Evolutionary conservation across 2,888 invertebrate species (phyloP), one percentile per base, ranked within the genome.

Genomic region (Podotricha telesiphe): DNA sequence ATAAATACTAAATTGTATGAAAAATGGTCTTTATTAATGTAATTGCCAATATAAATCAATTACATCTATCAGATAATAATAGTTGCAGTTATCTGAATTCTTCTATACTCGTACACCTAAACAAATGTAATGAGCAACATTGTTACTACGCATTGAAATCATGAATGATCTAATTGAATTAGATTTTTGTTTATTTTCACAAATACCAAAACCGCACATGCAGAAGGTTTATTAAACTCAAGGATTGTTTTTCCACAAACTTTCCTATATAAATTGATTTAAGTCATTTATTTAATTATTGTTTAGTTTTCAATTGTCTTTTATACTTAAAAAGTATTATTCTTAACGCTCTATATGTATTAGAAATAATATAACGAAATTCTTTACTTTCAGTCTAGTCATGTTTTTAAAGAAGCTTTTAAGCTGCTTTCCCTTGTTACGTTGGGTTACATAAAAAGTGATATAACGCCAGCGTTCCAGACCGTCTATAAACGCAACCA

Each of bases 161-260:
- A 22, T 62, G 69, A 69, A 50, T 56, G 42, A 19, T 66, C 58
- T 66, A 59, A 17, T 11, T 20, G 15, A 59, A 17, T 11, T 20
- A 11, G 13, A 53, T 48, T 65, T 56, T 53, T 50, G 55, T 58
- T 62, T 40, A 37, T 50, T 19, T 48, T 45, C 28, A 17, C 19
- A 8, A 11, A 17, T 5, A 45, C 11, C 56, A 11, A 56, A 65
- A 53, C 42, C 56, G n/a, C 45, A 13, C 4, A 42, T 8, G 10
- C 37, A 42, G 1, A 37, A 10, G 6, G 13, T 13, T 22, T 51
- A 28, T 15, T 42, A 45, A 47, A 19, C 28, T 47, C 28, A 47
- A 63, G 50, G 15, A 37, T 63, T 37, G 34, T 62, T 59, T 4
- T 40, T 47, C 13, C 8, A 19, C 47, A n/a, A 13, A 8, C 15